Conservation (phyloP, 2,888 invertebrate genomes). For the Hemithea aestivaria region DNA sequence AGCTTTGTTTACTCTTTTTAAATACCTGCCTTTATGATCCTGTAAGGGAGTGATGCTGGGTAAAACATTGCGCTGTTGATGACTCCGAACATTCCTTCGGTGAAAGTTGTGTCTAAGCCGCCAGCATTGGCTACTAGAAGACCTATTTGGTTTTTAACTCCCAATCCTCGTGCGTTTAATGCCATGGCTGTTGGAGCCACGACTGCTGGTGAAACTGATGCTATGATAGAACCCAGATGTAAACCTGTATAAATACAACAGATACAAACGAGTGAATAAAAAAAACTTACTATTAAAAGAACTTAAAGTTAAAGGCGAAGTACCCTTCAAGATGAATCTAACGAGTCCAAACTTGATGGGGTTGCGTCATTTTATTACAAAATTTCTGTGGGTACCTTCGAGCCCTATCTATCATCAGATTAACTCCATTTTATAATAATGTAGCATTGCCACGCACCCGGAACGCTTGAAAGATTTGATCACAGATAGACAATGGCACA, state of each 20-base stretch:
- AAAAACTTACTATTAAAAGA: conserved; percentile 1
- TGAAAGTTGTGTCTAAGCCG: conserved; percentile 95
- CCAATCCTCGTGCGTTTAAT: conserved; percentile 89
- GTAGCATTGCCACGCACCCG: too few relatives aligned
- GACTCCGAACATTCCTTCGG: conserved; percentile 95
- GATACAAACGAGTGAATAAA: conserved; percentile 10
- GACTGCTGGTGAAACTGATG: conserved; percentile 97
- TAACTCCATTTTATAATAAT: too few relatives aligned
- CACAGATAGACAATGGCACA: too few relatives aligned
- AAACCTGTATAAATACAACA: conserved; percentile 76
- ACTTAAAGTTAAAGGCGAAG: too few relatives aligned
- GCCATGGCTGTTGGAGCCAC: conserved; percentile 93
- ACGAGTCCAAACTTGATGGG: too few relatives aligned
- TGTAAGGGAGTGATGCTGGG: conserved; percentile 81
- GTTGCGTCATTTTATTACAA: too few relatives aligned
- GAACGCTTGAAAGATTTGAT: too few relatives aligned
- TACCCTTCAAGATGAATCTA: too few relatives aligned
- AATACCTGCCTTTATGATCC: conserved; percentile 56
- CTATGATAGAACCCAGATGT: conserved; percentile 89
- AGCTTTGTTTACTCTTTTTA: too few relatives aligned
- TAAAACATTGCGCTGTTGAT: conserved; percentile 92
- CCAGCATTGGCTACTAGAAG: conserved; percentile 95
- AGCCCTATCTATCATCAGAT: too few relatives aligned
- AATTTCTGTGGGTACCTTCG: too few relatives aligned
- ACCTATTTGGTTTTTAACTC: conserved; percentile 94